Base-by-base conservation (phyloP, 2,888 invertebrate genomes). In the Ctena decussata region DNA sequence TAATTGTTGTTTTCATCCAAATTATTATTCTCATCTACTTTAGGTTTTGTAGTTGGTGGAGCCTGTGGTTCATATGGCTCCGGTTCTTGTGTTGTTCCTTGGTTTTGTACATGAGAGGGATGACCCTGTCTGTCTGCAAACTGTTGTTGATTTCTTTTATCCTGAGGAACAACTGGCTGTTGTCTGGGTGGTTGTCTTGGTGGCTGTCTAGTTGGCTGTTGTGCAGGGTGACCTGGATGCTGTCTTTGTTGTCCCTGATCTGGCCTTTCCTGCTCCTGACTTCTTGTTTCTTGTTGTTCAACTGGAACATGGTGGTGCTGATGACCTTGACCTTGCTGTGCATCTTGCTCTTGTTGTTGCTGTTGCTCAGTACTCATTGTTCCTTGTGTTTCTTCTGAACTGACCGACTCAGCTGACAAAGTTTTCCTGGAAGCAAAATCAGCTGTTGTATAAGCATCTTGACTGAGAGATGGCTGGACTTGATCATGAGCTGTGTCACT, bases 361-460 rank as follows among this genome's bases (percentile, higher is more conserved):
- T 18, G 27, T 6, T 53, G 15, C 3, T 18, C 46, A 15, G 21
- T 15, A 18, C 21, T 46, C 46, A 21, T 15, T 46, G 46, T 46
- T 41, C 41, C 15, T 41, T 6, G 8, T 41, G 3, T 21, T n/a
- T 76, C 82, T 80, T 49, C 41, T 39, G 70, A 30, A 70, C 44
- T 44, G 18, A 71, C 76, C 24, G 80, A 32, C 44, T 85, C 90
- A 73, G 87, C 83, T 46, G 92, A 91, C 12, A 93, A 81, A 21
- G 91, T 89, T 82, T 91, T 91, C 70, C 92, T 86, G 6, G 91
- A 89, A 49, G 91, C 46, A 53, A 90, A 92, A 24, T 84, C 86
- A 41, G 79, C 87, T 24, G 90, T 89, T 27, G 77, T 80, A 49
- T 92, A 93, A 1, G 88, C 71, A 71, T 86, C 89, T 57, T 87